phyloP scores from a whole-genome alignment of 2,113 vertebrate species.

The Ptyas mucosa region DNA sequence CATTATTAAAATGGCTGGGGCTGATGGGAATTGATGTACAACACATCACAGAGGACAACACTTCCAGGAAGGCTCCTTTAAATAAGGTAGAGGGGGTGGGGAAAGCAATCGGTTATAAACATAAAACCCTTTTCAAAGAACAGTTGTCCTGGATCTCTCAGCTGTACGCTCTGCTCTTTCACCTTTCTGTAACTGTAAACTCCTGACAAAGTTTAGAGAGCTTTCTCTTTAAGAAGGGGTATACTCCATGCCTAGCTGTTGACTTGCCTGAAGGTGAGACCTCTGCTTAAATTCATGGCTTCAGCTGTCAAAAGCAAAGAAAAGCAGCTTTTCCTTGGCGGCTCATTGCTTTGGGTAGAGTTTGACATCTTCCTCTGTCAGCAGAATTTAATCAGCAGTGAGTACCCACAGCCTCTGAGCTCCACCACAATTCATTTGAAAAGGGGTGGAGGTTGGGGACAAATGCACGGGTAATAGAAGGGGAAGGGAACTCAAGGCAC shows the following conservation, averaged over 20 bases:
- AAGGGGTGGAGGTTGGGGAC: constrained; percentile 31
- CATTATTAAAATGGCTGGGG: not conserved
- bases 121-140: not conserved
- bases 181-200: constrained; percentile 47
- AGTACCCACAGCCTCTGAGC: constrained; percentile 67
- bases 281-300: constrained; percentile 73
- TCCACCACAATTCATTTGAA: constrained; percentile 47
- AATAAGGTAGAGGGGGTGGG: not conserved
- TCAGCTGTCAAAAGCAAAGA: constrained; percentile 75
- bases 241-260: constrained; percentile 64
- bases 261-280: constrained; percentile 74
- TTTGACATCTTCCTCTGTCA: constrained; percentile 75
- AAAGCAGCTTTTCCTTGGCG: constrained; percentile 74
- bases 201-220: constrained; percentile 25
- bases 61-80: constrained; percentile 19
- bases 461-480: not conserved
- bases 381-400: constrained; percentile 73
- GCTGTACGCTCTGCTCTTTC: constrained; percentile 45
- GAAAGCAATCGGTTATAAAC: not conserved
- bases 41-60: too few relatives aligned
- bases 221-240: constrained; percentile 62
- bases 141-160: constrained; percentile 52
- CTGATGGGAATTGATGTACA: not conserved
- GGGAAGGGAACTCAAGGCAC: constrained; percentile 11
- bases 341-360: constrained; percentile 73